Conservation (phyloP, 2,113 vertebrate species). For the Halcyon senegalensis region DNA sequence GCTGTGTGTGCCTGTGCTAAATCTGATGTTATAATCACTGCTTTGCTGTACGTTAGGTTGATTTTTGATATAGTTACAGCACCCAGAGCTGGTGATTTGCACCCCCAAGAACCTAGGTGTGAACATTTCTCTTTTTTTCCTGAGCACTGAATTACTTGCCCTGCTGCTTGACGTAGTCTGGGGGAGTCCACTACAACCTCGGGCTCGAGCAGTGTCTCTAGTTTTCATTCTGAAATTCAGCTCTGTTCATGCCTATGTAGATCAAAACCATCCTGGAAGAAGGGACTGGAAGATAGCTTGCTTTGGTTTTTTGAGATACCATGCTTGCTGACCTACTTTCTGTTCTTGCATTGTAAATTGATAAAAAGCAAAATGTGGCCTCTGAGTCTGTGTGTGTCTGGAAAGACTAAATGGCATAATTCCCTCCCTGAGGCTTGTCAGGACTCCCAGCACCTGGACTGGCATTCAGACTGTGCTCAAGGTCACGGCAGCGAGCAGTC, state of each 20-base stretch:
- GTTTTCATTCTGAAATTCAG: not conserved
- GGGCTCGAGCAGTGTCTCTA: not conserved
- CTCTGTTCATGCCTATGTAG: not conserved
- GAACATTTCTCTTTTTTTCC: not conserved
- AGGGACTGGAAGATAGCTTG: not conserved
- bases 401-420: not conserved
- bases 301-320: not conserved
- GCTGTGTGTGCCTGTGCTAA: slow-evolving; percentile 21
- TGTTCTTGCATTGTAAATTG: not conserved
- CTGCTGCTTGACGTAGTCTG: not conserved
- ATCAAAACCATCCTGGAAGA: not conserved
- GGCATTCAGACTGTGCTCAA: not conserved
- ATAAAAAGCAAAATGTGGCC: not conserved
- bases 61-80: not conserved
- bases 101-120: not conserved
- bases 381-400: not conserved
- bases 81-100: not conserved
- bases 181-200: not conserved
- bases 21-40: not conserved
- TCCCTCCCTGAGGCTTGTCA: not conserved
- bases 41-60: not conserved
- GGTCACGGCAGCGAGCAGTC: not conserved
- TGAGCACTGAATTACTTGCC: not conserved
- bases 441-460: not conserved
- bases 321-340: not conserved